A percentile compares a stretch with the other conserved stretches of the same genome.
These are phyloP conservation scores for Pseudocheirus occidentalis DNA, from an alignment of 2,797 vertebrate species.

Conservation along the genomic window DNA sequence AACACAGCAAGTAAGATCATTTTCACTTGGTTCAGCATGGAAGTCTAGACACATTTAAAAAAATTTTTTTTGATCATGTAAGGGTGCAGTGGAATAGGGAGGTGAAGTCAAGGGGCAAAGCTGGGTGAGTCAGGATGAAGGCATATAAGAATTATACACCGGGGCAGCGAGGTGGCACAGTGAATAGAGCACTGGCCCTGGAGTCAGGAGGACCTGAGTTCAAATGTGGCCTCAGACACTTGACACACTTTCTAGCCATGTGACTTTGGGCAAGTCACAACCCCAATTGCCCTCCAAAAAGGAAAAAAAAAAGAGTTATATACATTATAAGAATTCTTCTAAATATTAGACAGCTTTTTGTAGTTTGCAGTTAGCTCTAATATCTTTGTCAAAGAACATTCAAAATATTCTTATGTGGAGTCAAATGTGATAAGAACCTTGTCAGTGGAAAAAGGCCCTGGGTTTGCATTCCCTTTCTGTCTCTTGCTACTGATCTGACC, in stretches of 20 bases:
- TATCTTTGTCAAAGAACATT: not conserved
- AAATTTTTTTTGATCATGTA: constrained; percentile 35
- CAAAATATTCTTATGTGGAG: not conserved
- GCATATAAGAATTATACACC: not conserved
- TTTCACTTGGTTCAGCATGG: constrained; percentile 27
- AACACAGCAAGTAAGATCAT: constrained; percentile 55
- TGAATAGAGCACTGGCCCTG: no score
- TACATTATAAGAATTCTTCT: not conserved
- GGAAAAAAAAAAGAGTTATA: no score
- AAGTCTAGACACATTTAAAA: constrained; percentile 25
- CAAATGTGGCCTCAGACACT: no score
- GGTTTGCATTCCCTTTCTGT: not conserved
- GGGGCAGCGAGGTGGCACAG: no score
- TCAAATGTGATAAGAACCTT: not conserved
- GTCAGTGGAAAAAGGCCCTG: not conserved
- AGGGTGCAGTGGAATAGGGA: constrained; percentile 51
- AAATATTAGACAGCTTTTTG: not conserved
- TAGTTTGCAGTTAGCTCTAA: not conserved
- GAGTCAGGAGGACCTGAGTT: no score
- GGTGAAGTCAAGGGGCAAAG: not conserved
- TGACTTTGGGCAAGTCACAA: no score
- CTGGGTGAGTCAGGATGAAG: not conserved
- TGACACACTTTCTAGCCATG: no score
- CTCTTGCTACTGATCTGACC: not conserved
- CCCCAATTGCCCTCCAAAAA: no score